Evolutionary conservation across 1,140 invertebrate genomes (phyloP).

Genomic region (Drosophila tristis): DNA sequence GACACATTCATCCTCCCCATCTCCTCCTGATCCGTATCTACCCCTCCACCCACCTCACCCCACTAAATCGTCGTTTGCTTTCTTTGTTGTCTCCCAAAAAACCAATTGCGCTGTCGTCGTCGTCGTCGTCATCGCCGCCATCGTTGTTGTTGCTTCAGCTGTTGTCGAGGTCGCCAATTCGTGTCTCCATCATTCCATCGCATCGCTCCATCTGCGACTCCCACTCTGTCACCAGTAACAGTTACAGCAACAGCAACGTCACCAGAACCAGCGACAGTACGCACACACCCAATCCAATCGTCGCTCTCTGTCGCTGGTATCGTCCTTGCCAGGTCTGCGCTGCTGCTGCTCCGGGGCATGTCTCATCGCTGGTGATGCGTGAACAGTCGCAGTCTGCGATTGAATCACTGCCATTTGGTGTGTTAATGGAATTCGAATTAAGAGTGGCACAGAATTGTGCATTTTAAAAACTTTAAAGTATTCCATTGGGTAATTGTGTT

Average conservation of each 20-base stretch:
- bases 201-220: neutral
- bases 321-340: slow-evolving; percentile 11
- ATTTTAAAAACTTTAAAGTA: slow-evolving; percentile 2
- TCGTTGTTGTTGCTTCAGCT: slow-evolving; percentile 25
- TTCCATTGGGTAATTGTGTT: no score
- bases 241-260: neutral
- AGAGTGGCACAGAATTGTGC: slow-evolving; percentile 1
- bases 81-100: slow-evolving; percentile 62
- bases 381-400: slow-evolving; percentile 60
- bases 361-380: slow-evolving; percentile 53
- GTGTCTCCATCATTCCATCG: neutral
- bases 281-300: slow-evolving; percentile 40
- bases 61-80: slow-evolving; percentile 37
- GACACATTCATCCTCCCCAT: slow-evolving; percentile 9
- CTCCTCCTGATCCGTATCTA: neutral
- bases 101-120: slow-evolving; percentile 68
- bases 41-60: slow-evolving; percentile 22
- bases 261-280: slow-evolving; percentile 6
- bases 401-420: slow-evolving; percentile 43
- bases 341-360: slow-evolving; percentile 48
- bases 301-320: slow-evolving; percentile 23
- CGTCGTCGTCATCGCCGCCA: slow-evolving; percentile 45
- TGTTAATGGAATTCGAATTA: slow-evolving; percentile 30
- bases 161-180: slow-evolving; percentile 32
- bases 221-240: neutral